phyloP scores from a whole-genome alignment of 2,797 vertebrate genomes.

The Bovichtus variegatus region DNA sequence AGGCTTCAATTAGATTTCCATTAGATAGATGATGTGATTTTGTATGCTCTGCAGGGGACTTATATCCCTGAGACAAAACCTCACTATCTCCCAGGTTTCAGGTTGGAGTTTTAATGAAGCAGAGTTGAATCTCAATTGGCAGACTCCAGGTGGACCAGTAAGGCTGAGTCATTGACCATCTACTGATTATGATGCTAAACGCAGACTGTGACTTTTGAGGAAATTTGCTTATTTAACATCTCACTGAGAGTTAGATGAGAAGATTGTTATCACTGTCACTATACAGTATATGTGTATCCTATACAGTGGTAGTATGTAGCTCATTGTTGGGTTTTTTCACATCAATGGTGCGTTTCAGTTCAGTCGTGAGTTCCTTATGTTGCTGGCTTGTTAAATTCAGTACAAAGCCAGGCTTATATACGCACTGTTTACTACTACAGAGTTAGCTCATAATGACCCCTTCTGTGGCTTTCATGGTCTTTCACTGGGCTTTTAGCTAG shows the following conservation, averaged over 20 bases:
- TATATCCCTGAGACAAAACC: constrained; percentile 41
- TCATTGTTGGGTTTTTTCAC: neutral
- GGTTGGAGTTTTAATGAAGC: constrained; percentile 54
- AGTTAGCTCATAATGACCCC: neutral
- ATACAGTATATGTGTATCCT: neutral
- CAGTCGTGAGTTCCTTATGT: neutral
- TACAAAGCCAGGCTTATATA: neutral
- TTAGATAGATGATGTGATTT: constrained; percentile 67
- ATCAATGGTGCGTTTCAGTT: neutral
- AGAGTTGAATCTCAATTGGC: constrained; percentile 22
- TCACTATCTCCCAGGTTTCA: constrained; percentile 28
- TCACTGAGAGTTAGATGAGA: constrained; percentile 2
- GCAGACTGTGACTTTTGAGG: neutral
- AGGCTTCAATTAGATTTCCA: constrained; percentile 65
- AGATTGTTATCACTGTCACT: neutral
- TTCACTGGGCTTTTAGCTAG: neutral
- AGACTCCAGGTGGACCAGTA: constrained; percentile 1
- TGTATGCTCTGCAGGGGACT: constrained; percentile 58
- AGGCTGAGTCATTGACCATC: constrained; percentile 15
- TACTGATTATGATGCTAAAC: constrained; percentile 12
- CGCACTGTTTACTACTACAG: neutral
- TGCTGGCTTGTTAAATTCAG: neutral
- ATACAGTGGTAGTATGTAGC: neutral
- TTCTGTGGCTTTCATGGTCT: neutral
- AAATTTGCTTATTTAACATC: constrained; percentile 13